Conservation (phyloP, 2,113 vertebrate species). For the Lathamus discolor region DNA sequence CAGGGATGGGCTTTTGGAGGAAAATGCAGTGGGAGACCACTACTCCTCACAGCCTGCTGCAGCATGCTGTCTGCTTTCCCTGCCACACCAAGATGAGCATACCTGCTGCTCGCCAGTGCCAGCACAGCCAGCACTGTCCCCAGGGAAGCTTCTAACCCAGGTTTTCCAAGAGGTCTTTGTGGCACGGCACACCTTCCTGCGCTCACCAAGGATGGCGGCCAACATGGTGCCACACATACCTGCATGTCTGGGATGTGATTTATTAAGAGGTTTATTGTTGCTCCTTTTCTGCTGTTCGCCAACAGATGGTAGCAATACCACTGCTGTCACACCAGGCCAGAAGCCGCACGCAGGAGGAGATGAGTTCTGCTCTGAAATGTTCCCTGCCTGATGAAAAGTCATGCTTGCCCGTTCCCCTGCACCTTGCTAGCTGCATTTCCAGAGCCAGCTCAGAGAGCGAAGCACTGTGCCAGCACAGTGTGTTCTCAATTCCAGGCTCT, state of each 20-base stretch:
- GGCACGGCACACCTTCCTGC: background rate
- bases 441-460: background rate
- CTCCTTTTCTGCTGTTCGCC: conserved; percentile 36
- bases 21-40: background rate
- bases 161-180: background rate
- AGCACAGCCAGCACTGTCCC: background rate
- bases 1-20: background rate
- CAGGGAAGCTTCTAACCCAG: background rate
- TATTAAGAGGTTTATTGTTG: background rate
- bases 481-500: background rate
- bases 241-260: background rate
- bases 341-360: background rate
- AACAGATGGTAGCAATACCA: conserved; percentile 57
- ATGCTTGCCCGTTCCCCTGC: background rate
- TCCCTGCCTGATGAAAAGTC: background rate
- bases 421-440: background rate
- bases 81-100: background rate
- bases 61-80: fast-evolving
- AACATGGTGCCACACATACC: fast-evolving
- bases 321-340: background rate
- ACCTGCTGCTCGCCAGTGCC: background rate
- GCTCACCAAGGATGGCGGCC: fast-evolving
- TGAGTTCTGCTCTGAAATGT: conserved; percentile 13
- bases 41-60: background rate
- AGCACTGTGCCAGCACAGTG: background rate